Percentiles rank a stretch among this genome's conserved stretches.
phyloP scores from a whole-genome alignment of 1,140 invertebrate genomes.

The Hyles euphorbiae region DNA sequence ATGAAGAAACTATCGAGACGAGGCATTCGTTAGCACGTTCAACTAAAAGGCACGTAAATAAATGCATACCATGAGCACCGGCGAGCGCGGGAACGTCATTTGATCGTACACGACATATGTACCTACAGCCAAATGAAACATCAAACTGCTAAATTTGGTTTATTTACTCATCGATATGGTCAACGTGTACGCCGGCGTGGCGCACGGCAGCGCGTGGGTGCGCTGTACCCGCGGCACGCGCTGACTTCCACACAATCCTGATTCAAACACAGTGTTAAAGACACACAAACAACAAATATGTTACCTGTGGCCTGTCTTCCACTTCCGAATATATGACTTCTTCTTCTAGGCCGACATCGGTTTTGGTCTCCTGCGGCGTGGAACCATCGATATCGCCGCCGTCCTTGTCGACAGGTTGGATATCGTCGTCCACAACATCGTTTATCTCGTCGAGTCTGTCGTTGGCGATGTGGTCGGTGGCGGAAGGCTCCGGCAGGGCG shows the following conservation, averaged over 20 bases:
- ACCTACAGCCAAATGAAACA: not conserved
- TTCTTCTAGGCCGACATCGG: conserved; percentile 64
- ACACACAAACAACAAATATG: conserved; percentile 3
- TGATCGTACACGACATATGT: not conserved
- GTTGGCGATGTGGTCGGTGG: conserved; percentile 34
- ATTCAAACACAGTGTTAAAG: not conserved
- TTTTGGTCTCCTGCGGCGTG: conserved; percentile 39
- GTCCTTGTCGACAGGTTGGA: too few relatives aligned
- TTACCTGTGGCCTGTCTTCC: conserved; percentile 71
- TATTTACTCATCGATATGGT: not conserved
- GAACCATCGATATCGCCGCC: conserved; percentile 10
- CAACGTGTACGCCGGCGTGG: not conserved
- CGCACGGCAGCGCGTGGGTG: not conserved
- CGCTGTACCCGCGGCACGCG: not conserved
- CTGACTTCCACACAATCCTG: not conserved
- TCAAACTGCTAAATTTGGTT: too few relatives aligned
- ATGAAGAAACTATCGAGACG: not conserved
- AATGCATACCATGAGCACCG: too few relatives aligned
- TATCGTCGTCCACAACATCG: conserved; percentile 3
- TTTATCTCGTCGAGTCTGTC: conserved; percentile 10
- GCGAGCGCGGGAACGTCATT: not conserved
- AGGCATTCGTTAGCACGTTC: not conserved
- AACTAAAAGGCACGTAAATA: too few relatives aligned
- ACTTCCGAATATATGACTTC: conserved; percentile 83
- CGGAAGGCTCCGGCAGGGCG: conserved; percentile 45